Evolutionary conservation across 2,797 vertebrate genomes (phyloP).

Genomic region (Danio choprae): DNA sequence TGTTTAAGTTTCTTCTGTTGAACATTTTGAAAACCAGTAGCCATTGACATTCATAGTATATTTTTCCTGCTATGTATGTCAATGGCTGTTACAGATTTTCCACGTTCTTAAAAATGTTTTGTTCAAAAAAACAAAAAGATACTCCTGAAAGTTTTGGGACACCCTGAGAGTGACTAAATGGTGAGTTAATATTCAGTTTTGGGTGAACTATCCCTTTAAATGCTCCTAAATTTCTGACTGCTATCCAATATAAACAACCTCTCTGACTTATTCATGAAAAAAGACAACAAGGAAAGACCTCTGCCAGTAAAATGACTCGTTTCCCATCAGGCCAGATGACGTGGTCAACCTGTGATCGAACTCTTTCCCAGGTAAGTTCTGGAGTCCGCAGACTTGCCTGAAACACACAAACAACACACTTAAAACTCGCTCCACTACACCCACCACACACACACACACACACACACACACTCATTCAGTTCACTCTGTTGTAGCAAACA

Average conservation of each 20-base stretch:
- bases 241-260: not conserved
- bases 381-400: slow-evolving; percentile 96
- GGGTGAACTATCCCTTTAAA: too few relatives aligned
- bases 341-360: slow-evolving; percentile 97
- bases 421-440: not conserved
- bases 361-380: slow-evolving; percentile 97
- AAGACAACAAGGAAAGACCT: slow-evolving; percentile 76
- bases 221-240: not conserved
- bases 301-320: slow-evolving; percentile 93
- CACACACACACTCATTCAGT: not conserved
- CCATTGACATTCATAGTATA: too few relatives aligned
- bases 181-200: too few relatives aligned
- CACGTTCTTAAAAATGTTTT: too few relatives aligned
- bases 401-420: slow-evolving; percentile 9
- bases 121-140: too few relatives aligned
- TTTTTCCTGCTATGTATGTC: too few relatives aligned
- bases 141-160: too few relatives aligned
- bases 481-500: slow-evolving; percentile 17
- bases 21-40: too few relatives aligned
- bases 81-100: too few relatives aligned
- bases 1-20: too few relatives aligned
- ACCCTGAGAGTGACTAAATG: too few relatives aligned
- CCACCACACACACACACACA: slow-evolving; percentile 1
- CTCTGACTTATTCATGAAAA: not conserved
- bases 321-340: slow-evolving; percentile 99